phyloP scores from a whole-genome alignment of 1,140 invertebrate species.

The Macrosteles quadrilineatus region DNA sequence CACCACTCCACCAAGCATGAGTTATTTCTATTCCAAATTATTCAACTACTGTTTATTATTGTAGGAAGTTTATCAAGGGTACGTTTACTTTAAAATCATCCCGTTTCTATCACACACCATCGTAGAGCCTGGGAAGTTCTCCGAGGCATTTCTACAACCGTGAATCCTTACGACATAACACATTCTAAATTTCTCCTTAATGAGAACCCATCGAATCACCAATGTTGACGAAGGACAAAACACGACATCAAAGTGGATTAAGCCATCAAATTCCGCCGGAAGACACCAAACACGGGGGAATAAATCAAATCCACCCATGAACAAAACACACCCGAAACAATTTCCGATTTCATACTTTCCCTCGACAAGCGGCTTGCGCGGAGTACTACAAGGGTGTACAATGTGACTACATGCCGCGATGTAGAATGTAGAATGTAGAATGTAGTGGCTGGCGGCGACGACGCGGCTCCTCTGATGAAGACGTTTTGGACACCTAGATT shows the following conservation, averaged over 20 bases:
- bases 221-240: no score
- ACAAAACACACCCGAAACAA: slow-evolving; percentile 11
- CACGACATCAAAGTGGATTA: neutral
- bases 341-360: slow-evolving; percentile 1
- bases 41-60: no score
- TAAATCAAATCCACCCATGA: slow-evolving; percentile 1
- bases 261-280: neutral
- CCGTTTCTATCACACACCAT: no score
- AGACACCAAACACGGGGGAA: neutral
- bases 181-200: no score
- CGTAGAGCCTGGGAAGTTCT: no score
- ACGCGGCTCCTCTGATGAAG: neutral
- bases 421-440: neutral
- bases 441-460: neutral
- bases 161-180: no score
- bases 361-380: neutral
- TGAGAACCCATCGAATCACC: no score
- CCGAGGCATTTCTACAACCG: no score
- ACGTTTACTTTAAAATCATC: no score
- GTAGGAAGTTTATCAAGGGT: no score
- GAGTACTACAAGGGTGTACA: neutral
- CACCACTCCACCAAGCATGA: no score
- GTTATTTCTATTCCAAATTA: no score
- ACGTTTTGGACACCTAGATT: neutral
- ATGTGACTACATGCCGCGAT: neutral